phyloP scores from a whole-genome alignment of 2,113 vertebrate genomes.

The Rhynchopsitta pachyrhyncha region DNA sequence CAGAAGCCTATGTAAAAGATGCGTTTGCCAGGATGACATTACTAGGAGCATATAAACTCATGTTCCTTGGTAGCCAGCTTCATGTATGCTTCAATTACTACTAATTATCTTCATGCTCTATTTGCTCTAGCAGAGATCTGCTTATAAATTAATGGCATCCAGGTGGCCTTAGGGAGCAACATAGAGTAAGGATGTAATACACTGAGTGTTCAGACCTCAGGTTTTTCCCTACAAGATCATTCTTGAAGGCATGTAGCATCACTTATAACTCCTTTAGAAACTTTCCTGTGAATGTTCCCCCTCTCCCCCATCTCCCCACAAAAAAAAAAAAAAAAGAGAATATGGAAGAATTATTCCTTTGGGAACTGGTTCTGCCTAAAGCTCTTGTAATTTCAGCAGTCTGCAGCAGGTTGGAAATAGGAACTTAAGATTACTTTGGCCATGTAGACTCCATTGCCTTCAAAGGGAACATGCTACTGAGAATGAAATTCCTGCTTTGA shows the following conservation, averaged over 20 bases:
- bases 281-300: accelerated
- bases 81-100: not conserved
- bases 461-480: not conserved
- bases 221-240: not conserved
- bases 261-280: not conserved
- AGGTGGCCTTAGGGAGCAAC: not conserved
- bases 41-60: not conserved
- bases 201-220: not conserved
- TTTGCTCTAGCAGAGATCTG: not conserved
- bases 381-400: not conserved
- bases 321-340: not conserved
- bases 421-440: not conserved
- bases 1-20: not conserved
- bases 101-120: no score
- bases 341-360: not conserved
- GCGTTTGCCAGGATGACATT: not conserved
- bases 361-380: not conserved
- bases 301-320: not conserved
- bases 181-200: not conserved
- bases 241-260: not conserved
- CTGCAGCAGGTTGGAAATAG: not conserved
- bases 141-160: not conserved
- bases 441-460: not conserved
- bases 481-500: not conserved
- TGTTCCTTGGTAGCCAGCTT: not conserved